Percentiles rank a stretch among this genome's conserved stretches.
Conservation (phyloP, 2,797 vertebrate species). For the Sebastolobus altivelis region DNA sequence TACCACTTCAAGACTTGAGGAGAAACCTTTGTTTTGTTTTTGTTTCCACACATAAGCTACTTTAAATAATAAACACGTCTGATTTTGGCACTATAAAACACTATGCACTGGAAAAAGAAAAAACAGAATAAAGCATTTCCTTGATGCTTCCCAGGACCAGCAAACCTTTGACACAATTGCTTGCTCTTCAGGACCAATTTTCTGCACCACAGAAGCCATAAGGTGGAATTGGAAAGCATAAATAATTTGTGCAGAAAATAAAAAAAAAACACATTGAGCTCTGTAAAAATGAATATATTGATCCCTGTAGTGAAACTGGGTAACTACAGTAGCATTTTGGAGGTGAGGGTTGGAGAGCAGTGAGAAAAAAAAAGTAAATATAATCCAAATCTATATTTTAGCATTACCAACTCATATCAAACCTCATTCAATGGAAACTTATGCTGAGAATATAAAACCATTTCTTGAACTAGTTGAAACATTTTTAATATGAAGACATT, state of each 20-base stretch:
- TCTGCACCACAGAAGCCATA: too few relatives aligned
- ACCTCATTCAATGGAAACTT: neutral
- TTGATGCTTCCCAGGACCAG: neutral
- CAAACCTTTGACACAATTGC: neutral
- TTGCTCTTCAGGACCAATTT: too few relatives aligned
- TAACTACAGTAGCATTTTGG: neutral
- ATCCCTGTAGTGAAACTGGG: neutral
- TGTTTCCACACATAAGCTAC: neutral
- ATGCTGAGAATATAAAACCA: neutral
- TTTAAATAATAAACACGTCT: neutral
- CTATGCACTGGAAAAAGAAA: neutral
- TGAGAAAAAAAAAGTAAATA: neutral
- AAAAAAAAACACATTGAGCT: too few relatives aligned
- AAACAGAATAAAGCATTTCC: neutral
- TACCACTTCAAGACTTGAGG: too few relatives aligned
- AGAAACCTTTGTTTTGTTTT: neutral
- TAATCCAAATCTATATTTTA: neutral
- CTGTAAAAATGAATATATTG: neutral
- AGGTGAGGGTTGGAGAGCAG: neutral
- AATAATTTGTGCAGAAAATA: slow-evolving; percentile 24
- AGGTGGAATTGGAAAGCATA: neutral
- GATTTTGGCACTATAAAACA: too few relatives aligned
- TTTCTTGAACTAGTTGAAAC: neutral
- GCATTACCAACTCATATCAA: neutral
- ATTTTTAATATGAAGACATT: too few relatives aligned